Evolutionary conservation across 2,888 invertebrate genomes (phyloP), one percentile per base, ranked within the genome.

Genomic region (Ectemnius lituratus): DNA sequence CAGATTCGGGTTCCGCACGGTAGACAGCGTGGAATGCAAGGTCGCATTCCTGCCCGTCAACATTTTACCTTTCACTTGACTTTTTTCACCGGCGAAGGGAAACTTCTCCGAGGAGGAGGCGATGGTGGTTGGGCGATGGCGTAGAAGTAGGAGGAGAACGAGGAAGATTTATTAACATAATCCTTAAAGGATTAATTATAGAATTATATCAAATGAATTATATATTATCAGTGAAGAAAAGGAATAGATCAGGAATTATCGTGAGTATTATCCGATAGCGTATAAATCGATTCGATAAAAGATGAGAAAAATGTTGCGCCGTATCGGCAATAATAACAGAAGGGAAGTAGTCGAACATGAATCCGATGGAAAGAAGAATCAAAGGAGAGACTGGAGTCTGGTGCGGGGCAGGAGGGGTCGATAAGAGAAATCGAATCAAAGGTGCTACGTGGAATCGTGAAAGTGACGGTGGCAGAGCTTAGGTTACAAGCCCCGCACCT

Each of bases 371-470:
- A 73, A 72, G 73, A 70, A 76, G 75, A 72, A 75, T 73, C 68
- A 59, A 18, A 28, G 1, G 67, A 52, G 67, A 49, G 64, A 58
- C 57, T 70, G 76, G 78, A 63, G 61, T 70, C 70, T 76, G 67
- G 72, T 67, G 75, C 72, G 79, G 75, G 73, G 78, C 70, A 70
- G 70, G 78, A 73, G 79, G 71, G 75, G 75, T 67, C 78, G 80
- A 83, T 83, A 83, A 83, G 81, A 83, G 84, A 83, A 84, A 83
- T 81, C 84, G 74, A 76, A 65, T 62, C 61, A 66, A 78, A 70
- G 60, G 69, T 73, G 79, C 76, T 81, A 83, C 84, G 80, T 81
- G 78, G 82, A 76, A 67, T 72, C 62, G 81, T 73, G 78, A 83
- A 83, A 81, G 84, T 73, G 75, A 81, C 79, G 78, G 77, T 76